Percentiles rank a stretch among this genome's conserved stretches.
phyloP scores from a whole-genome alignment of 2,113 vertebrate genomes.

The Amazona guildingii region DNA sequence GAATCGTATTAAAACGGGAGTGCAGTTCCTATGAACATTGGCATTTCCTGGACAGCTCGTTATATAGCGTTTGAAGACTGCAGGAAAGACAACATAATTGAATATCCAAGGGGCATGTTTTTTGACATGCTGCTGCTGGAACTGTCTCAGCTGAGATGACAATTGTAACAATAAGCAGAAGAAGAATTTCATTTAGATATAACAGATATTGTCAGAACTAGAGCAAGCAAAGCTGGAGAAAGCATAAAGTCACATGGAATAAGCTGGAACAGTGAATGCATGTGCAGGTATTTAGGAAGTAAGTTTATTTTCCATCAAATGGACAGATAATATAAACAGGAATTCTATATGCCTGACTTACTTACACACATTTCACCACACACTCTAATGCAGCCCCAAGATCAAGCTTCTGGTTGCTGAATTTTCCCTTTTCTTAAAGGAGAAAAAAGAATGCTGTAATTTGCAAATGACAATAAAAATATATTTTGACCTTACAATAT shows the following conservation, averaged over 20 bases:
- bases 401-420: not conserved
- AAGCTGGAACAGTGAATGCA: not conserved
- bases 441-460: not conserved
- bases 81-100: not conserved
- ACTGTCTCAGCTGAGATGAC: not conserved
- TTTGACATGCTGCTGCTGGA: not conserved
- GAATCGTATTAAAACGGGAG: not conserved
- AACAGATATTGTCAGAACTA: not conserved
- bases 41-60: not conserved
- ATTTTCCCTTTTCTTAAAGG: not conserved
- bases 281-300: not conserved
- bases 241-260: not conserved
- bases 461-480: not conserved
- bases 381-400: not conserved
- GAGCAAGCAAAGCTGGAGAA: not conserved
- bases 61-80: not conserved
- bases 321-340: not conserved
- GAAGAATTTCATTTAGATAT: not conserved
- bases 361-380: not conserved
- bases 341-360: not conserved
- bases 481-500: not conserved
- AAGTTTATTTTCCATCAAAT: not conserved
- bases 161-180: not conserved
- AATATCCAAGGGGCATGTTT: not conserved
- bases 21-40: not conserved